Conservation (phyloP, 2,113 vertebrate species). For the Gambusia affinis region DNA sequence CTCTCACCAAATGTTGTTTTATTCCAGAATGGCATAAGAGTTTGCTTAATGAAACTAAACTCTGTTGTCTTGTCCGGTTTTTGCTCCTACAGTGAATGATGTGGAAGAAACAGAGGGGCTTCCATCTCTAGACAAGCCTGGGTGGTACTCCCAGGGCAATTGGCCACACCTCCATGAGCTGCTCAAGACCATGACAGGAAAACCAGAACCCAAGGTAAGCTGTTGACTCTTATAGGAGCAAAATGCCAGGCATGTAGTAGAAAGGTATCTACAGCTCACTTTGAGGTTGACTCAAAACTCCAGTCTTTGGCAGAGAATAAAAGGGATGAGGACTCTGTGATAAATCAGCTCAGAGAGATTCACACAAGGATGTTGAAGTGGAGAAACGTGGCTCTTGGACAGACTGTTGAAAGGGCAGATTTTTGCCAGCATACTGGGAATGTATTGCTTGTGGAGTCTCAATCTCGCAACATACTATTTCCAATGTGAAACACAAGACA, state of each 20-base stretch:
- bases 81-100: conserved; percentile 83
- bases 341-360: conserved; percentile 54
- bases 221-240: too few relatives aligned
- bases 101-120: conserved; percentile 87
- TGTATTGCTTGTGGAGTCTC: neutral
- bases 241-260: conserved; percentile 6
- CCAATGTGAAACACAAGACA: neutral
- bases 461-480: neutral
- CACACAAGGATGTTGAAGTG: conserved; percentile 54
- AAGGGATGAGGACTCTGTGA: conserved; percentile 38
- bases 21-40: neutral
- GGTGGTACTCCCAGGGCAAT: conserved; percentile 98
- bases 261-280: conserved; percentile 8
- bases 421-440: neutral
- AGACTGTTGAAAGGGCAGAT: neutral
- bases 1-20: neutral
- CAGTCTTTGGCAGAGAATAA: conserved; percentile 56
- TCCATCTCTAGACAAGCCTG: conserved; percentile 87
- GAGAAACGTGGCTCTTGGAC: conserved; percentile 48
- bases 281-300: conserved; percentile 42
- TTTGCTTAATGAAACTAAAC: neutral
- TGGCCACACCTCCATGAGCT: conserved; percentile 89
- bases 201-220: conserved; percentile 90
- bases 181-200: conserved; percentile 90
- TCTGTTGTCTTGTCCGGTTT: conserved; percentile 2